Base-by-base conservation (phyloP, 2,888 invertebrate species). In the Agrotis clavis region DNA sequence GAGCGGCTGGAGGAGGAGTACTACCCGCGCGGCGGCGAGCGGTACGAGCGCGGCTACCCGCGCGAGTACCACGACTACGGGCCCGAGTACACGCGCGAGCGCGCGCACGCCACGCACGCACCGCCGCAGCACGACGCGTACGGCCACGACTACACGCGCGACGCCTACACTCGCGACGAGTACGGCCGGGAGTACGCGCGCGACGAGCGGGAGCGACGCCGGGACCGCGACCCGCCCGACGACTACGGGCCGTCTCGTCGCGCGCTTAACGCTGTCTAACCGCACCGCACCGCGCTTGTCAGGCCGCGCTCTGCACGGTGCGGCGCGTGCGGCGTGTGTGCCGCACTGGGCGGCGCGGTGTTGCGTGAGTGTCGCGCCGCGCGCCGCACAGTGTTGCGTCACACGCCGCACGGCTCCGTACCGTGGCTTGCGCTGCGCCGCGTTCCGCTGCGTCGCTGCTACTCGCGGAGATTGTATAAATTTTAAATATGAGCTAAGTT, bases 211-310 rank as follows among this genome's bases (percentile, higher is more conserved):
- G 93, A 89, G 90, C 88, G 88, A 91, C 87, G 94, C 87, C 92
- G 96, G 89, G 92, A 95, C 68, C 92, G 94, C 56, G 94, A 94
- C 70, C 92, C 93, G 71, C 93, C 95, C 74, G 97, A 96, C 87
- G 97, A 97, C 88, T 97, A 97, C 93, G 97, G 97, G 79, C 96
- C 97, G 56, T 97, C 97, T 87, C 96, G 98, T 77, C 97, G 98
- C 90, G 97, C 97, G 87, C 97, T 97, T 88, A 98, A 98, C 95
- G 98, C 97, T 92, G 98, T 98, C 94, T 98, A 97, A 97, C 65
- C 79, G 78, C 72, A 71, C 71, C 64, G 71, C 60, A 47, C 72
- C n/a, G 78, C 64, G 86, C 97, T 53, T 60, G 75, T 11, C 19
- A 11, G 18, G 57, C 57, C 41, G 48, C 57, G 41, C 45, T 19